Base-by-base conservation (phyloP, 1,140 invertebrate genomes). In the Bombyx mandarina region DNA sequence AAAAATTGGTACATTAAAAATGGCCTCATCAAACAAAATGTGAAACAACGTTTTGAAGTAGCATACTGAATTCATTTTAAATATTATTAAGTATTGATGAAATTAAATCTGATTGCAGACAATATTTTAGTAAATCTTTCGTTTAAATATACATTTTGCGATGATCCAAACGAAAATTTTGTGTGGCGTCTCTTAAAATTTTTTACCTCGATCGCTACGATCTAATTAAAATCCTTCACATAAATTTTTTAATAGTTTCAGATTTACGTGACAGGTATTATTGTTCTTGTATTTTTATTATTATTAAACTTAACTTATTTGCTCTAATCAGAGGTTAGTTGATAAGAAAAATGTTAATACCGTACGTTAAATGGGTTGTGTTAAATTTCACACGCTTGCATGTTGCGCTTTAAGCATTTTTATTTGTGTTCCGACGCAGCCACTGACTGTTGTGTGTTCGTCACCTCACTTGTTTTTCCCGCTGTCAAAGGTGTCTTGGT, bases 221-320 rank as follows among this genome's bases (percentile, higher is more conserved):
- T 35, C 26, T 35, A 35, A 35, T 5, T 18, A 5, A 5, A 3
- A 35, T 35, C 26, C 63, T 73, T 67, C 73, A 76, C 71, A 74
- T 75, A 69, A 69, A 79, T 71, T 68, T 60, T 18, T 72, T 73
- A 79, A 77, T 77, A 79, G 70, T 87, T 87, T 85, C 84, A 87
- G 84, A 87, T 85, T 73, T 61, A 61, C 63, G 77, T 79, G 75
- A 75, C 78, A 81, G 51, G 55, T 49, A 49, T 48, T 64, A 66
- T 70, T 35, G 66, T 51, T 75, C 69, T 35, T 79, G 64, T 65
- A 67, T 65, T 68, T 78, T 73, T 74, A 71, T 64, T 72, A 67
- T 51, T 75, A 64, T 68, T 65, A 83, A 82, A 84, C 26, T 35
- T 35, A 35, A 35, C 26, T 78, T 77, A 77, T 74, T 81, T 81